Base-by-base conservation (phyloP, 2,113 vertebrate species). In the Melanocharis versteri region DNA sequence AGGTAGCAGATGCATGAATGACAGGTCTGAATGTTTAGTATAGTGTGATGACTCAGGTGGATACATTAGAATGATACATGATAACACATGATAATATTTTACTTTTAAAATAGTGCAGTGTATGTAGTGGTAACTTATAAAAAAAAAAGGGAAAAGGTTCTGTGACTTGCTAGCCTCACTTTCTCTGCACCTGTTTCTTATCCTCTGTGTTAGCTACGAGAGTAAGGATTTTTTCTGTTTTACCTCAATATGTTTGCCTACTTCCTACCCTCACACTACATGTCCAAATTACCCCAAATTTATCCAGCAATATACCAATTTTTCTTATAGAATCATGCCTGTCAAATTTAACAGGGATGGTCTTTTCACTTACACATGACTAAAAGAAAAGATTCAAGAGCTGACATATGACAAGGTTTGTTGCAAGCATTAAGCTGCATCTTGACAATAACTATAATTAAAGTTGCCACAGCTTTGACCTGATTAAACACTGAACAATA, bases 381-480 rank as follows among this genome's bases (percentile, higher is more conserved):
- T 95, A 96, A 89, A 86, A 87, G 70, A 92, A 95, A 97, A 97
- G 69, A 94, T 88, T 90, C 79, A 88, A 86, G 96, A 94, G 57
- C 45, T 98, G 97, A 98, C 84, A 95, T 96, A 95, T 95, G 96
- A 98, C 97, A 97, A 93, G 95, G 95, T 98, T 97, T 98, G 95
- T 98, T 97, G 87, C 37, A 96, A 96, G 86, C 77, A 95, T 97
- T 98, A 98, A 98, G 90, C 93, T 97, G 87, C 69, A 26, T 95
- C 96, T 96, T 97, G 97, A 98, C 98, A 99, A 99, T 98, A 98
- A 98, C 97, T 98, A 80, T 99, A 98, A 99, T 98, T 98, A 98
- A 98, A 98, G 80, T 97, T 98, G 98, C 97, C 98, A 98, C 85
- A 69, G 87, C 85, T 93, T 97, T 98, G 98, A 98, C 98, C 98